Base-by-base conservation (phyloP, 2,888 invertebrate species). In the Emesis furor region DNA sequence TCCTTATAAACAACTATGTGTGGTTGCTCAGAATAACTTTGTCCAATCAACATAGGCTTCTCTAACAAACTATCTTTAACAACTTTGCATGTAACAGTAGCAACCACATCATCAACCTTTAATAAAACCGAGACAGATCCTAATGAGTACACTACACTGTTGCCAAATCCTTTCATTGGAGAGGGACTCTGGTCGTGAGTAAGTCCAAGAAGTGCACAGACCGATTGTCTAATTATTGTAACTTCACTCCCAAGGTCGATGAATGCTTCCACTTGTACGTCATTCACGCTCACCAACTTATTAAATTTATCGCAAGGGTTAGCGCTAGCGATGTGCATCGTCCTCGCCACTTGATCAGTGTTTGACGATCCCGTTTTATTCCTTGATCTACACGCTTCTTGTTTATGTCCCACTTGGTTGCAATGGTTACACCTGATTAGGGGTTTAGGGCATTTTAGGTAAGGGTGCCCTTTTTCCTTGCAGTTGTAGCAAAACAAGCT, bases 141-240 rank as follows among this genome's bases (percentile, higher is more conserved):
- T 3, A 84, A 12, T 2, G 86, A 81, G 14, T 76, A 62, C 14
- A 87, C 84, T 0, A 82, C n/a, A 10, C 42, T 55, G 37, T 88
- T 89, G 2, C 86, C 87, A 73, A 88, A 89, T 51, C 88, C 87
- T 55, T 84, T 89, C 74, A 86, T 77, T 4, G 37, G n/a, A 2
- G 83, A 65, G 5, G 73, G 35, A 1, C 51, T 32, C 10, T 69
- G 30, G 73, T 86, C 80, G 37, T 84, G 81, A 30, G 8, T 7
- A 8, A 83, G 12, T 1, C 82, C 81, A 46, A 88, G 35, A 3
- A 24, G 30, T 3, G 3, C 7, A 30, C 55, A 46, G 4, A 71
- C 10, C 2, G 84, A 83, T 17, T 77, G 39, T 39, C 39, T 84
- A 8, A 79, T 62, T 0, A 86, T 8, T 0, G 83, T 73, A 4